These are phyloP conservation scores for Elysia chlorotica DNA, from an alignment of 1,140 invertebrate species.

Conservation along the genomic window DNA sequence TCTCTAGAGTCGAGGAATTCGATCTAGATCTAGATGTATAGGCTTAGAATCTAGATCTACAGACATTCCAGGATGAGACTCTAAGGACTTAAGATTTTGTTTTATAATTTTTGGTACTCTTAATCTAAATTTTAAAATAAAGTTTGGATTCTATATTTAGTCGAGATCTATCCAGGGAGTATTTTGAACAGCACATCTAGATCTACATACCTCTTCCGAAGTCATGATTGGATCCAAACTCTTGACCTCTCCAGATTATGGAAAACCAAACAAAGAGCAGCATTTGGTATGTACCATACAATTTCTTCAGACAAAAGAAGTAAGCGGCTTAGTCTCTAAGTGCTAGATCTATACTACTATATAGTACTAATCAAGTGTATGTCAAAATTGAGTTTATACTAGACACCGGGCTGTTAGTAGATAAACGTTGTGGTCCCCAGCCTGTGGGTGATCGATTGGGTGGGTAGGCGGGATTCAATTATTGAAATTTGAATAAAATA, in stretches of 20 bases:
- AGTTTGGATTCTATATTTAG: no score
- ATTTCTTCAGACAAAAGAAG: neutral
- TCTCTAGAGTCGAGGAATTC: no score
- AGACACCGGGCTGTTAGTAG: neutral
- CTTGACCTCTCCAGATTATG: constrained; percentile 30
- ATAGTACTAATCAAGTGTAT: neutral
- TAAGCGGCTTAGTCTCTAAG: neutral
- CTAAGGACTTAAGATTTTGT: no score
- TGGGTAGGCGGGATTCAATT: neutral
- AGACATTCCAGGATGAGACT: no score
- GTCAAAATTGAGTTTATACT: neutral
- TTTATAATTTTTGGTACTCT: no score
- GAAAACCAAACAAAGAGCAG: constrained; percentile 29
- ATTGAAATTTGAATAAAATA: neutral
- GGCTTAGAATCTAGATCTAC: no score
- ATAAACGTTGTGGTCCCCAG: neutral
- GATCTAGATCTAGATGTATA: no score
- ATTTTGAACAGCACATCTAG: no score
- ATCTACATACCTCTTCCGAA: no score
- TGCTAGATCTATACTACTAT: neutral
- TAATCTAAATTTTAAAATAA: no score
- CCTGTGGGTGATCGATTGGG: neutral
- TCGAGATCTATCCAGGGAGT: no score
- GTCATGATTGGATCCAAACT: constrained; percentile 23
- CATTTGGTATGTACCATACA: constrained; percentile 24